These are phyloP conservation scores for Caradrina clavipalpis DNA, from an alignment of 2,888 invertebrate species.

Conservation along the genomic window DNA sequence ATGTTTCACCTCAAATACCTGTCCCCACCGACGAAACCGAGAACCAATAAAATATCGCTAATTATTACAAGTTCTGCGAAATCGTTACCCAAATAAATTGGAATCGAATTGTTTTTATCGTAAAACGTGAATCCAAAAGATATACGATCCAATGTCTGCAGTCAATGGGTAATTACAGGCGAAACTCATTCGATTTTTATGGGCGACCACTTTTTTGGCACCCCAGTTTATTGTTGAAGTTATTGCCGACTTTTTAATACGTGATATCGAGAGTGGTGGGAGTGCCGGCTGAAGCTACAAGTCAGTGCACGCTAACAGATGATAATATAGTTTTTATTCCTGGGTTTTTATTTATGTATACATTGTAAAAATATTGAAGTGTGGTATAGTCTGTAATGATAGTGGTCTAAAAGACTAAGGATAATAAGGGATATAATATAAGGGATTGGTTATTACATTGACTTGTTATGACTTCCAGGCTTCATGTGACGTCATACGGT, in stretches of 20 bases:
- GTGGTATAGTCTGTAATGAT: too few species aligned
- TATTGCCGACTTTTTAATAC: constrained; percentile 49
- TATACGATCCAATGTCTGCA: constrained; percentile 65
- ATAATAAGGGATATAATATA: too few species aligned
- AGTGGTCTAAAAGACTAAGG: too few species aligned
- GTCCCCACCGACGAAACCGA: background rate
- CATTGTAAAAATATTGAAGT: too few species aligned
- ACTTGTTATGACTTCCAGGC: too few species aligned
- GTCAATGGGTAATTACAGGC: constrained; percentile 67
- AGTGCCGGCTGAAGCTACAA: background rate
- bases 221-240: constrained; percentile 53
- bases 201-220: constrained; percentile 55
- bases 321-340: too few species aligned
- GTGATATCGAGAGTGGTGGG: constrained; percentile 33
- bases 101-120: constrained; percentile 63
- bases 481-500: too few species aligned
- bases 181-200: constrained; percentile 66
- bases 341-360: too few species aligned
- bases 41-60: constrained; percentile 50
- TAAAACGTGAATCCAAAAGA: constrained; percentile 51
- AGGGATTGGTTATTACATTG: too few species aligned
- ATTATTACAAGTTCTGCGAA: constrained; percentile 45
- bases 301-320: background rate
- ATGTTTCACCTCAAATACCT: constrained; percentile 16
- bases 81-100: constrained; percentile 57